Base-by-base conservation (phyloP, 2,113 vertebrate genomes). In the Micromys minutus region DNA sequence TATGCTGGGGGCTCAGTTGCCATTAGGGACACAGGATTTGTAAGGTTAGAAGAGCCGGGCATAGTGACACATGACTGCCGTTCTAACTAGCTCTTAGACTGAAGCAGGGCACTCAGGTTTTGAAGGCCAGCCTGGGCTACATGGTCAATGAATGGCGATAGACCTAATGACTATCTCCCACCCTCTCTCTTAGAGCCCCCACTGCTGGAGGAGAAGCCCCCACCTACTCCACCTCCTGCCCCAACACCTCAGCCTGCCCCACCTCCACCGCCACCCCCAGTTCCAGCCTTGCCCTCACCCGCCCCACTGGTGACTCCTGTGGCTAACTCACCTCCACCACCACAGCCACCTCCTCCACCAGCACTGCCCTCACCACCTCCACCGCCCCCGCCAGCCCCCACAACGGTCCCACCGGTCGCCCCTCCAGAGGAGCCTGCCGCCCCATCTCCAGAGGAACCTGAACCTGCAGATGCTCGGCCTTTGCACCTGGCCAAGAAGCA, bases 401-500 rank as follows among this genome's bases (percentile, higher is more conserved):
- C 71, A 39, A 87, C 98, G 81, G 97, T 88, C 69, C 98, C 96
- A 59, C 98, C 67, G 95, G 98, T 63, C 47, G 98, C 13, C 88
- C 96, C 55, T 36, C 96, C 80, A 0, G 97, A 97, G 95, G 97
- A 96, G 74, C 98, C 98, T 0, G 96, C 98, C 0, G 96, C 97
- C 92, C 98, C 71, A 0, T 98, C 98, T 26, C 98, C 98, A 0
- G 98, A 98, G 45, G 97, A 97, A 96, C 97, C 98, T 67, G 98
- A 99, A 98, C 97, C 98, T n/a, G 97, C 98, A 0, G 98, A 98
- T 2, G 97, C 98, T 2, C 95, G 98, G 77, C 99, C 99, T 1
- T 98, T 99, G 94, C 99, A 99, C 96, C 97, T 99, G 77, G 99
- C 99, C 90, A 99, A 99, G 98, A 99, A 99, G 96, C 99, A 99